A percentile compares a stretch with the other conserved stretches of the same genome.
phyloP scores from a whole-genome alignment of 2,888 invertebrate species.

The Volucella bombylans region DNA sequence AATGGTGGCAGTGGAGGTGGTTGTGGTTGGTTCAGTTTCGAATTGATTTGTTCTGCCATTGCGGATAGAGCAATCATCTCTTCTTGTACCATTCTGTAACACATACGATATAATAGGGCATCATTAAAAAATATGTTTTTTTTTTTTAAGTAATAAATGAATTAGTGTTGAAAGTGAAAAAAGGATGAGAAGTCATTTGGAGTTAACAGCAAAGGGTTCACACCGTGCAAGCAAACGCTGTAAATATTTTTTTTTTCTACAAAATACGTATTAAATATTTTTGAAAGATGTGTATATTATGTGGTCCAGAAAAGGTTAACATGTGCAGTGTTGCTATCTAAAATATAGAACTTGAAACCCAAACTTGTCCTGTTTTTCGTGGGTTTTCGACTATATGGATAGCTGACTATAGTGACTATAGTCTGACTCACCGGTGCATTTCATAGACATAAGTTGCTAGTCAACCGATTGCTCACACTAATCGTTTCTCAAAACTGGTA shows the following conservation, averaged over 20 bases:
- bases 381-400: too few relatives aligned
- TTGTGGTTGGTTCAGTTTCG: slow-evolving; percentile 82
- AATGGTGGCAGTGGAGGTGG: slow-evolving; percentile 73
- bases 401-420: too few relatives aligned
- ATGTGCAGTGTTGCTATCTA: too few relatives aligned
- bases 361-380: too few relatives aligned
- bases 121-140: background rate
- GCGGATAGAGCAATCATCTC: slow-evolving; percentile 88
- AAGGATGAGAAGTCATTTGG: slow-evolving; percentile 24
- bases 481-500: too few relatives aligned
- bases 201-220: slow-evolving; percentile 39
- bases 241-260: slow-evolving; percentile 24
- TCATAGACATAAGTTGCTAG: too few relatives aligned
- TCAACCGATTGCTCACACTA: too few relatives aligned
- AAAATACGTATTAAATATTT: background rate
- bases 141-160: background rate
- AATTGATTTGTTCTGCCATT: slow-evolving; percentile 88
- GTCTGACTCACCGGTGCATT: too few relatives aligned
- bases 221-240: slow-evolving; percentile 65
- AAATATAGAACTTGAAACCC: too few relatives aligned
- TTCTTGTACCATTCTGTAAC: slow-evolving; percentile 86
- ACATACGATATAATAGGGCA: background rate
- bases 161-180: slow-evolving; percentile 49
- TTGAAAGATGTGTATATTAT: background rate
- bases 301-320: background rate